Evolutionary conservation across 2,113 vertebrate species (phyloP).

Genomic region (Phylloscopus whistleri): DNA sequence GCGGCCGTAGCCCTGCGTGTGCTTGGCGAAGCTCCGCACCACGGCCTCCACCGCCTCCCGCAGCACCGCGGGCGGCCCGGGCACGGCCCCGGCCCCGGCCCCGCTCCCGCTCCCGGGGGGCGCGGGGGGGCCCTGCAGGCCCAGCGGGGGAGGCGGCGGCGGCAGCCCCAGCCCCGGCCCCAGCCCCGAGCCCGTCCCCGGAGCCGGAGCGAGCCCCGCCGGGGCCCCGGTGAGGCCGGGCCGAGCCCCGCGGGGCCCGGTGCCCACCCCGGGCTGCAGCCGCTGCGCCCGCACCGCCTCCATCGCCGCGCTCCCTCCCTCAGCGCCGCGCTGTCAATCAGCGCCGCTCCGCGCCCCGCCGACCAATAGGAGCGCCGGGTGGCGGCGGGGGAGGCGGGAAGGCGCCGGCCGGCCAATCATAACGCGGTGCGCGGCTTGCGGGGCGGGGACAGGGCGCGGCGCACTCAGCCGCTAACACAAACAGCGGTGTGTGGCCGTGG

Average conservation of each 20-base stretch:
- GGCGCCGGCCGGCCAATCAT: rapidly evolving
- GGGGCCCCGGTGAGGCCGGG: slow-evolving; percentile 25
- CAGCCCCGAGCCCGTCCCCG: neutral
- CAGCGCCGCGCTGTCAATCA: neutral
- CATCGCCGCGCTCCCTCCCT: slow-evolving; percentile 14
- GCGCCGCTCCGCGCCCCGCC: neutral
- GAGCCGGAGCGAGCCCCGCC: neutral
- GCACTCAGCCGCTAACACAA: rapidly evolving
- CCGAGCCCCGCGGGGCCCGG: slow-evolving; percentile 47
- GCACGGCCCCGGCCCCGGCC: neutral
- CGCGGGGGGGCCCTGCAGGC: slow-evolving; percentile 69
- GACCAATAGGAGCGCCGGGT: neutral
- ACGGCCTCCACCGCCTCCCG: slow-evolving; percentile 95
- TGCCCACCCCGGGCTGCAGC: slow-evolving; percentile 84
- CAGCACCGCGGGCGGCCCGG: slow-evolving; percentile 86
- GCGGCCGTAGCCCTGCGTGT: slow-evolving; percentile 94
- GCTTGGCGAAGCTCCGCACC: slow-evolving; percentile 94
- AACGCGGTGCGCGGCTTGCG: rapidly evolving
- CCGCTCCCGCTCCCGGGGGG: too few species aligned
- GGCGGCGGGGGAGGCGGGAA: neutral
- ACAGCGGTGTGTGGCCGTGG: neutral
- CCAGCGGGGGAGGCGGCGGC: slow-evolving; percentile 78
- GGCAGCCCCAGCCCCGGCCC: slow-evolving; percentile 14
- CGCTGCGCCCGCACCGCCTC: slow-evolving; percentile 85
- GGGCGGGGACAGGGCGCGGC: neutral